Conservation (phyloP, 2,113 vertebrate genomes). For the Pampusana beccarii region DNA sequence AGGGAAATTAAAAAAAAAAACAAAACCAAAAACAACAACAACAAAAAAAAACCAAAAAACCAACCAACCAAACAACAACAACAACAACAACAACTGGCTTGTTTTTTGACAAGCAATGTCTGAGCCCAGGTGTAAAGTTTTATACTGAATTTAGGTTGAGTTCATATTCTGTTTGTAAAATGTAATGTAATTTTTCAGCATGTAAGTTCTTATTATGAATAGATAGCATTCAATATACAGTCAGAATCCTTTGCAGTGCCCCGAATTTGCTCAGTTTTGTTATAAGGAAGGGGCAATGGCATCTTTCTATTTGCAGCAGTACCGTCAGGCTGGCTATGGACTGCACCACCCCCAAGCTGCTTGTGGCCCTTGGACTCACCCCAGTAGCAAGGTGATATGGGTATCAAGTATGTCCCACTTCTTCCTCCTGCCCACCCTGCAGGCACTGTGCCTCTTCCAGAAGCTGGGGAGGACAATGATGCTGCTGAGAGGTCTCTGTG, state of each 20-base stretch:
- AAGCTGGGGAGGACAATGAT: not conserved
- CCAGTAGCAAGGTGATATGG: not conserved
- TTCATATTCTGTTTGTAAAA: not conserved
- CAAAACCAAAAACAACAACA: not conserved
- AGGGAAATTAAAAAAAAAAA: not conserved
- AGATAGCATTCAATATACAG: not conserved
- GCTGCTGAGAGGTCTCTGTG: not conserved
- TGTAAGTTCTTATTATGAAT: not conserved
- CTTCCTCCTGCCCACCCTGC: not conserved
- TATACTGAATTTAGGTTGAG: not conserved
- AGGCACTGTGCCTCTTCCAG: not conserved
- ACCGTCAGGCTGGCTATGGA: not conserved
- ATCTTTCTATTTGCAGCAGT: not conserved
- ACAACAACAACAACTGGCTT: not conserved
- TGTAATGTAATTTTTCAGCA: not conserved
- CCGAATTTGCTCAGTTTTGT: not conserved
- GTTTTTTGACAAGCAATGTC: not conserved
- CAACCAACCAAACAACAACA: not conserved
- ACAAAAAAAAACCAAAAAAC: not conserved
- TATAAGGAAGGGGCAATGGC: not conserved
- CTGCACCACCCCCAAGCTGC: not conserved
- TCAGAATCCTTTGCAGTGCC: not conserved
- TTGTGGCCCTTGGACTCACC: not conserved
- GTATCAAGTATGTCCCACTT: not conserved
- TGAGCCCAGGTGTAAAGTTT: not conserved